These are phyloP conservation scores for Aleiodes leptofemur DNA, from an alignment of 2,888 invertebrate species.

Conservation along the genomic window DNA sequence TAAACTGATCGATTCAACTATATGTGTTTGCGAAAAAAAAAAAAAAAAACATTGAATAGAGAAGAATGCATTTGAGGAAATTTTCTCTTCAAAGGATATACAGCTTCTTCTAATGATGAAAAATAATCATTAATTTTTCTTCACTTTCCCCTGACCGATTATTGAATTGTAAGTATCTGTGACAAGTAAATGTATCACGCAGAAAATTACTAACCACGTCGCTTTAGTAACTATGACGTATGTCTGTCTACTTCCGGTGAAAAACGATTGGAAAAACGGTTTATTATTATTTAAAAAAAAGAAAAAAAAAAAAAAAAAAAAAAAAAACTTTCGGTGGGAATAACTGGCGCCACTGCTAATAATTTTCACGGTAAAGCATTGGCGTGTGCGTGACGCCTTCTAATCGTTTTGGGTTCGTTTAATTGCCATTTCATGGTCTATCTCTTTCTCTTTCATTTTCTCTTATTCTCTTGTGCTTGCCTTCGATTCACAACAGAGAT, in stretches of 20 bases:
- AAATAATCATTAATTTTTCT: slow-evolving; percentile 25
- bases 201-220: slow-evolving; percentile 37
- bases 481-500: no score
- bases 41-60: neutral
- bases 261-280: slow-evolving; percentile 41
- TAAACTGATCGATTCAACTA: neutral
- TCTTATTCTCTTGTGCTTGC: slow-evolving; percentile 17
- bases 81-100: neutral
- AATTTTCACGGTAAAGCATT: slow-evolving; percentile 62
- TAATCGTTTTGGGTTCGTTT: slow-evolving; percentile 60
- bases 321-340: slow-evolving; percentile 40
- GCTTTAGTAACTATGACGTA: slow-evolving; percentile 28
- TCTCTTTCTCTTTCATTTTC: neutral
- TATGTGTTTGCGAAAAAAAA: no score
- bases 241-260: slow-evolving; percentile 34
- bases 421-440: slow-evolving; percentile 52
- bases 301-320: slow-evolving; percentile 9
- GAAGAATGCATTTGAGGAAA: neutral
- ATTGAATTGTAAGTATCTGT: slow-evolving; percentile 6
- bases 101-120: neutral
- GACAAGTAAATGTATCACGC: slow-evolving; percentile 20
- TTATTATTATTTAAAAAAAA: slow-evolving; percentile 46
- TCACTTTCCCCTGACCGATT: slow-evolving; percentile 20
- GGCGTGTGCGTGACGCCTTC: slow-evolving; percentile 47
- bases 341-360: slow-evolving; percentile 64